Evolutionary conservation across 2,888 invertebrate genomes (phyloP), one percentile per base, ranked within the genome.

Genomic region (Metacarcinus magister): DNA sequence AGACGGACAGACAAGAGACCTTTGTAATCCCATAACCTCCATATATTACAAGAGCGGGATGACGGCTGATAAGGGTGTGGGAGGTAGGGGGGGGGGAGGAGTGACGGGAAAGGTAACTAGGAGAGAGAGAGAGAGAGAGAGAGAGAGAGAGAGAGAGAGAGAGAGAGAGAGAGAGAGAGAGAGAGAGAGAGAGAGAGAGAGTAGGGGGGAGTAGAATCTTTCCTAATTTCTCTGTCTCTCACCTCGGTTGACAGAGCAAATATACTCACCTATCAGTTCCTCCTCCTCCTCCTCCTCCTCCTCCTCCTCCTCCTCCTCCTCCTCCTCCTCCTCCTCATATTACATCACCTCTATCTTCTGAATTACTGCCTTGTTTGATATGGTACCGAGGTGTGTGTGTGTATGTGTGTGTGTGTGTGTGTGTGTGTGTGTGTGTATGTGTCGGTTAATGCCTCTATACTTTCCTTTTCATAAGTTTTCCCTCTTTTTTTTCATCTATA

Each of bases 131-230:
- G 91, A 91, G 91, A 43, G 43, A 48, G 48, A 92, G 48, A 48
- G 92, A 48, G 92, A 92, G 92, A 92, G 92, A 92, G 92, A 92
- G 92, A 48, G 48, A 92, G 92, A 92, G 92, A 48, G 67, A 67
- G 67, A 67, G 67, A 67, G 67, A 67, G 67, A 67, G 67, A 67
- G 67, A 67, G 67, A 67, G 67, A 67, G 67, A 67, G 67, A 67
- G 67, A 67, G 67, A 67, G 67, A 67, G 67, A 67, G 67, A 67
- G 67, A 67, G 67, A 67, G 67, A 67, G 67, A 67, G 67, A 67
- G 89, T 19, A 39, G 39, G 89, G 39, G 89, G 39, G 89, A 32
- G 7, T 23, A n/a, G 5, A n/a, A 19, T 67, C 67, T 82, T 32
- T 82, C 82, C 82, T 82, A 28, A 82, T 82, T 32, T 82, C 82